Evolutionary conservation across 2,888 invertebrate genomes (phyloP).

Genomic region (Hartigia nigra): DNA sequence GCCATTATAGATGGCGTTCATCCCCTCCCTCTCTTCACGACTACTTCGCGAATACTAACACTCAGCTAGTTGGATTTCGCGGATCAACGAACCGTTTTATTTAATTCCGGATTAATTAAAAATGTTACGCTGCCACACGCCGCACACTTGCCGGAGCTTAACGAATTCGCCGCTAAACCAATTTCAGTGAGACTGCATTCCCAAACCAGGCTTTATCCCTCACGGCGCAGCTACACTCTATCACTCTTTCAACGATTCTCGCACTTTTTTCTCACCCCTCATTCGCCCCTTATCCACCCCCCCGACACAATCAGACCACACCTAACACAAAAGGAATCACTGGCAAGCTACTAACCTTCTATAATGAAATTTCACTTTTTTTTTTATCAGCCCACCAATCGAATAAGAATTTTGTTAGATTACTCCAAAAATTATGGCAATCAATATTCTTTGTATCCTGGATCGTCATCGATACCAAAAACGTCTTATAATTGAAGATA

Average conservation of each 20-base stretch:
- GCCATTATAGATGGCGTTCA: background rate
- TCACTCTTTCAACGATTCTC: background rate
- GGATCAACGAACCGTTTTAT: conserved; percentile 40
- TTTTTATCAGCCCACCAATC: no score
- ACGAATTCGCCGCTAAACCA: conserved; percentile 25
- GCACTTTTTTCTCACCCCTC: background rate
- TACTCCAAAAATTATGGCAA: no score
- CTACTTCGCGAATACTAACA: conserved; percentile 12
- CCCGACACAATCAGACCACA: background rate
- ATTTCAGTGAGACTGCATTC: conserved; percentile 21
- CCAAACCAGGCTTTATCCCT: background rate
- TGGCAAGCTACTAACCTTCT: background rate
- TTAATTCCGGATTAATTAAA: conserved; percentile 46
- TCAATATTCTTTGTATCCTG: no score
- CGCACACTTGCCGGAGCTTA: conserved; percentile 7
- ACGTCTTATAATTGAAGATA: no score
- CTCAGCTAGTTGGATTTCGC: conserved; percentile 36
- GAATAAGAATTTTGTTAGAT: no score
- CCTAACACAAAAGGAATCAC: background rate
- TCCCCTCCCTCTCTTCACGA: background rate
- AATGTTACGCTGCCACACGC: conserved; percentile 33
- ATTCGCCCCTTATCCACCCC: background rate
- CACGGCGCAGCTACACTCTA: background rate
- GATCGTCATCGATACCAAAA: no score
- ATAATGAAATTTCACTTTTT: background rate